Evolutionary conservation across 2,888 invertebrate species (phyloP), one percentile per base, ranked within the genome.

Genomic region (Troides aeacus): DNA sequence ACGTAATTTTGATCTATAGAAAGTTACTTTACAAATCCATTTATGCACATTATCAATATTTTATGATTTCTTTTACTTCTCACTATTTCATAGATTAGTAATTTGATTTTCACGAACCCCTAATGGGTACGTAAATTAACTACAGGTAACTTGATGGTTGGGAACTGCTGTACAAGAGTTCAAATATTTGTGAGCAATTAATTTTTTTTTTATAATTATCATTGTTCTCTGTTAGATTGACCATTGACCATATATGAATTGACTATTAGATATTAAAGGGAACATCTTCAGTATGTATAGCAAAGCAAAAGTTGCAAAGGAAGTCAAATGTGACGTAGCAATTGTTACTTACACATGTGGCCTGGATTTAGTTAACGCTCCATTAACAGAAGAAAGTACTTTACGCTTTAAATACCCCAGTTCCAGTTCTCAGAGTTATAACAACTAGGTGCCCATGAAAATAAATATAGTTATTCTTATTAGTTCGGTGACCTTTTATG

Each of bases 331-430:
- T 69, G 69, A 64, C 62, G 61, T 42, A 62, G 57, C 24, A 23
- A 50, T 64, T 64, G 50, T 36, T 39, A 59, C 62, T 36, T 39
- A 59, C 62, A 70, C 69, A 50, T 62, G 69, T 70, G 65, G 62
- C 66, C 69, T 61, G 50, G 36, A 66, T 69, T 69, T 63, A 62
- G 8, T 60, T 56, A 64, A 42, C 64, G 53, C 68, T 69, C 59
- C 60, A 61, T 69, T 56, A 56, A 53, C 24, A 58, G 30, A 56
- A 64, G 58, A 59, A 50, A 59, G 36, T 8, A 53, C n/a, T 69
- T 69, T 30, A 69, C 46, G 65, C 61, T 65, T 62, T 21, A 21
- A 30, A 50, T 62, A 24, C 46, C 46, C 46, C 15, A 12, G 46
- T 46, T 46, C 46, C 46, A 15, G 10, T 39, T 39, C 7, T 7